Evolutionary conservation across 2,797 vertebrate species (phyloP).

Genomic region (Helarctos malayanus): DNA sequence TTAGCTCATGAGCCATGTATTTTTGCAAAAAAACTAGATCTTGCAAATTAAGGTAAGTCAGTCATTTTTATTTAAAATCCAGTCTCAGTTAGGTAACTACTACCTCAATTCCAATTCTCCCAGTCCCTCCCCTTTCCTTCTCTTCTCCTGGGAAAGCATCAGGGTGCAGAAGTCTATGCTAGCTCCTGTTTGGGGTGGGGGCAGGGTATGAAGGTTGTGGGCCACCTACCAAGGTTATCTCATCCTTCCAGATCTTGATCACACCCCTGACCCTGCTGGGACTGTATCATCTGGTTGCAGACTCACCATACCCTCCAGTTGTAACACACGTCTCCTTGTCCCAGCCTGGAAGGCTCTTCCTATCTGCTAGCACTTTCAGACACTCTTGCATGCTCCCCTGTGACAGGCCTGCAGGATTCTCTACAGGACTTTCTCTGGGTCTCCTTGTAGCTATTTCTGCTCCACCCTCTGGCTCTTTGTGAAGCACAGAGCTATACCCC

Average conservation of each 20-base stretch:
- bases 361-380: not conserved
- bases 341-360: not conserved
- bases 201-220: accelerated
- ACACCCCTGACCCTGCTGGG: not conserved
- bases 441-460: not conserved
- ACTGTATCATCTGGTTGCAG: not conserved
- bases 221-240: not conserved
- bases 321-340: not conserved
- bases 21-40: not conserved
- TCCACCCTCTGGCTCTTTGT: not conserved
- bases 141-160: not conserved
- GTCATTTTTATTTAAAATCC: not conserved
- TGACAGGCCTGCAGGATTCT: not conserved
- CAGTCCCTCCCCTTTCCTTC: not conserved
- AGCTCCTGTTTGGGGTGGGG: not conserved
- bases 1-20: not conserved
- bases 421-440: not conserved
- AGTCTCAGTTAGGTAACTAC: not conserved
- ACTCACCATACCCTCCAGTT: accelerated
- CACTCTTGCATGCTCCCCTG: not conserved
- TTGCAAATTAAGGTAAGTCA: not conserved
- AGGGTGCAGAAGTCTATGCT: not conserved
- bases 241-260: not conserved
- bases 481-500: not conserved
- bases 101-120: not conserved